phyloP scores from a whole-genome alignment of 1,140 invertebrate genomes.

The Ceratina japonica region DNA sequence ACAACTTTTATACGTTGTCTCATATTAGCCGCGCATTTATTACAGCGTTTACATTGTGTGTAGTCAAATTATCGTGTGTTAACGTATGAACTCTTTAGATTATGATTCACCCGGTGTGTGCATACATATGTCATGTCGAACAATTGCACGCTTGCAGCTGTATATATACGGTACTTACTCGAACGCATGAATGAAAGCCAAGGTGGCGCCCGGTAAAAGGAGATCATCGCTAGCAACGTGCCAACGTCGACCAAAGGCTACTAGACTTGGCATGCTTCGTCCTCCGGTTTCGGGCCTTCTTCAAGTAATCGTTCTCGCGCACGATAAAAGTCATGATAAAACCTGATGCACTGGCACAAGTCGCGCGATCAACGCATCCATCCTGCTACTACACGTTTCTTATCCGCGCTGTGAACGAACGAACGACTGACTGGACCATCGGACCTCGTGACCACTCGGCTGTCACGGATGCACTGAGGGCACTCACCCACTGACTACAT shows the following conservation, averaged over 20 bases:
- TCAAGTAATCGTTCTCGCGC: constrained; percentile 14
- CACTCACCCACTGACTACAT: no score
- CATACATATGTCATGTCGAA: neutral
- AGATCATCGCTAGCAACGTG: constrained; percentile 91
- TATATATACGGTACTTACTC: constrained; percentile 82
- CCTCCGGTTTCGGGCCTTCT: neutral
- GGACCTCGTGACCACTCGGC: constrained; percentile 23
- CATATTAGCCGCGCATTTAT: no score
- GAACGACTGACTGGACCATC: constrained; percentile 27
- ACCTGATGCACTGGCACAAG: constrained; percentile 30
- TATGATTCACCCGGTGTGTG: no score
- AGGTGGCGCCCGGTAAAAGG: constrained; percentile 86
- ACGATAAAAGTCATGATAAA: constrained; percentile 35
- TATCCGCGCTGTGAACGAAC: neutral
- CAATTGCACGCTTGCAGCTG: neutral
- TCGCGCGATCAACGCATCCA: neutral
- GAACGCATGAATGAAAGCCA: constrained; percentile 85
- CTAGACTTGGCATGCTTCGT: constrained; percentile 87
- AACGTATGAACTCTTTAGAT: neutral
- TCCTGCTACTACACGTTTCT: neutral
- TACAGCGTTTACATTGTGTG: no score
- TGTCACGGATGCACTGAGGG: constrained; percentile 23
- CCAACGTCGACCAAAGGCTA: constrained; percentile 91
- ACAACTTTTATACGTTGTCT: no score
- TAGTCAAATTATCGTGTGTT: neutral